Base-by-base conservation (phyloP, 2,113 vertebrate genomes). In the Spea bombifrons region DNA sequence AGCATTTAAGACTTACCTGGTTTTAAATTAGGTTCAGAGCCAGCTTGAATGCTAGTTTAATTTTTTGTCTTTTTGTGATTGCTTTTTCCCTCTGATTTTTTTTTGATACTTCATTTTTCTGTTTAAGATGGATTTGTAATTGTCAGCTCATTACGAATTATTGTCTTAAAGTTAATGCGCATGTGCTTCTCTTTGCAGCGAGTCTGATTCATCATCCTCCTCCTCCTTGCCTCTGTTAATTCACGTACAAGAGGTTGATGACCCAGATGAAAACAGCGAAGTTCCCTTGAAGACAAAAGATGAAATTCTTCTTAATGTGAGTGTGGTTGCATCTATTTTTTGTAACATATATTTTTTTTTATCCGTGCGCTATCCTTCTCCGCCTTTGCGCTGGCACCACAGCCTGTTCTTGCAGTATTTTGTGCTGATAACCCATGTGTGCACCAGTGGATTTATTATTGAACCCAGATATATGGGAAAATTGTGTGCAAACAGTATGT, bases 281-380 rank as follows among this genome's bases (percentile, higher is more conserved):
- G n/a, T 48, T 8, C 75, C 75, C 16, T 59, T 76, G 53, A 76
- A 76, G 45, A 76, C 75, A 57, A 76, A 61, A 59, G 75, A 67
- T 59, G 75, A 76, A 16, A 44, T 76, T 48, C 75, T 76, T 47
- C 15, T 76, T 17, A 9, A 68, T 12, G 75, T 76, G 10, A 30
- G 49, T 13, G 6, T 52, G 50, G 50, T 7, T 52, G 9, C 50
- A 7, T 52, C 9, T 7, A 10, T 52, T 6, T 52, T 52, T 52
- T 52, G 9, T 7, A 52, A 6, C 6, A 52, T 52, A 5, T 52
- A 52, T 5, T 52, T 52, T 30, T 30, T 1, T 30, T 30, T 30
- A 30, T 30, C 30, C 30, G 2, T 2, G 30, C 30, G 30, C 30
- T 30, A 30, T 30, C 30, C 30, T 30, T 30, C 30, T 30, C 30